These are phyloP conservation scores for Argentina silus DNA, from an alignment of 2,797 vertebrate genomes.

Conservation along the genomic window DNA sequence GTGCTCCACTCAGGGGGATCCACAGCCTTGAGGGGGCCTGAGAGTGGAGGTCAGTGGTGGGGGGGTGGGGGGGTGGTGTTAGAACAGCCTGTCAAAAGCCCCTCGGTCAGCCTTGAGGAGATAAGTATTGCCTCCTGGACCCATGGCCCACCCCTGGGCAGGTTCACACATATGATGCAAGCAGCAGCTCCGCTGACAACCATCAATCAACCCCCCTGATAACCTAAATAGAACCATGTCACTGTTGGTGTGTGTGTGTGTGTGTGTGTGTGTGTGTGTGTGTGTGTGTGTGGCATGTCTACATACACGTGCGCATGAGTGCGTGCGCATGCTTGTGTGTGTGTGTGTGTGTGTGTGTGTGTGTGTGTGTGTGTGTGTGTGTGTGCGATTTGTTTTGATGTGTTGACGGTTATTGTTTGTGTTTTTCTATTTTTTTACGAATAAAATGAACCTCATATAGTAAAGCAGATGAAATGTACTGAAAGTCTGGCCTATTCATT, in stretches of 20 bases:
- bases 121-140: conserved; percentile 79
- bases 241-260: conserved; percentile 38
- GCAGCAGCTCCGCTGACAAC: conserved; percentile 64
- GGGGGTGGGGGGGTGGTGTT: conserved; percentile 57
- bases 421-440: too few relatives aligned
- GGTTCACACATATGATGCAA: conserved; percentile 74
- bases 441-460: too few relatives aligned
- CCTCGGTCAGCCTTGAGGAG: conserved; percentile 80
- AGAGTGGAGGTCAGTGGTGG: conserved; percentile 52
- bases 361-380: conserved; percentile 25
- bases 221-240: conserved; percentile 35
- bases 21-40: conserved; percentile 76
- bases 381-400: conserved; percentile 5
- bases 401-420: not conserved
- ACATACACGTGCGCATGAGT: not conserved
- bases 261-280: too few relatives aligned
- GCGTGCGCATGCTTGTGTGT: conserved; percentile 35
- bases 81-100: conserved; percentile 78
- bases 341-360: conserved; percentile 11
- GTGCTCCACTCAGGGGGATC: conserved; percentile 37
- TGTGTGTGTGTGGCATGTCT: not conserved
- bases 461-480: too few relatives aligned
- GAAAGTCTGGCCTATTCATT: too few relatives aligned
- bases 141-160: conserved; percentile 68
- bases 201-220: conserved; percentile 49